Percentiles rank a stretch among this genome's conserved stretches.
These are phyloP conservation scores for Harpagoxenus sublaevis DNA, from an alignment of 2,888 invertebrate species.

Conservation along the genomic window DNA sequence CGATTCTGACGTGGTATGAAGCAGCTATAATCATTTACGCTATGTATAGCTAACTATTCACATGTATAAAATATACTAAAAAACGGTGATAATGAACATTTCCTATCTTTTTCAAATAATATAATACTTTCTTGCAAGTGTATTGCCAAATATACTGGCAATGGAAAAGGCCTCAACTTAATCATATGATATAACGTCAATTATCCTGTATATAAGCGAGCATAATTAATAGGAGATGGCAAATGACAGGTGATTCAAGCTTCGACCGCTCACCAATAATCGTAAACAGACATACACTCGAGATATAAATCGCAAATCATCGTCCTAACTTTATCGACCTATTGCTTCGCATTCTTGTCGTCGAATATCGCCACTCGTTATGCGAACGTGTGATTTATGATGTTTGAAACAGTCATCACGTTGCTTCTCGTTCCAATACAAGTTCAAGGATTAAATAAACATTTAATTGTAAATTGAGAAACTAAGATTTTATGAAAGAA, in stretches of 20 bases:
- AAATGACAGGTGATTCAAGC: constrained; percentile 63
- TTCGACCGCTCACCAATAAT: constrained; percentile 51
- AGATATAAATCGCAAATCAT: constrained; percentile 62
- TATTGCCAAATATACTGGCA: not conserved
- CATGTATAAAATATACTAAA: not conserved
- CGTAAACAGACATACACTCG: constrained; percentile 60
- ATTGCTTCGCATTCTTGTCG: constrained; percentile 11
- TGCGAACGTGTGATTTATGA: constrained; percentile 24
- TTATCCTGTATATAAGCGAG: constrained; percentile 11
- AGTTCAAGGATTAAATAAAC: not conserved
- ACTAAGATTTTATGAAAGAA: not conserved
- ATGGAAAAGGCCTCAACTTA: not conserved
- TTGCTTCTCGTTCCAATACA: not conserved
- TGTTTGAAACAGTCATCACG: not conserved
- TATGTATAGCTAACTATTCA: not conserved
- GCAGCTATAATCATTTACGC: not conserved
- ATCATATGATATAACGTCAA: constrained; percentile 5
- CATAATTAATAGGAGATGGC: constrained; percentile 68
- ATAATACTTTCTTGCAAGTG: not conserved
- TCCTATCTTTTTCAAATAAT: not conserved
- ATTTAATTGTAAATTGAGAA: constrained; percentile 12
- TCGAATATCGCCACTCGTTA: constrained; percentile 17
- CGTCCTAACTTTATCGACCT: constrained; percentile 41
- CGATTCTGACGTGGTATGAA: not conserved
- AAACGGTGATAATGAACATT: not conserved